Base-by-base conservation (phyloP, 2,888 invertebrate genomes). In the Automeris io region DNA sequence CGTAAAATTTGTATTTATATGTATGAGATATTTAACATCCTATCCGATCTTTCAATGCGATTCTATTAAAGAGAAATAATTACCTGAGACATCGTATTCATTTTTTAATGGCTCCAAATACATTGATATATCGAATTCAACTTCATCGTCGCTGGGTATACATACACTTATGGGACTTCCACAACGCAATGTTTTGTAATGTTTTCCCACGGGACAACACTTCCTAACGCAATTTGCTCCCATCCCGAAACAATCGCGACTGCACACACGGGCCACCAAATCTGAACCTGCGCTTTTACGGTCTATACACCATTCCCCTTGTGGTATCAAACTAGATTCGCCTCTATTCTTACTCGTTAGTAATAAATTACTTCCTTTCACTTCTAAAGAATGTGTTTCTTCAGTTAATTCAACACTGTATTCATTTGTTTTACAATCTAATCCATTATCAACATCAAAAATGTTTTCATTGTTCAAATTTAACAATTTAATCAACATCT, bases 131-230 rank as follows among this genome's bases (percentile, higher is more conserved):
- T 80, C 59, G 37, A 77, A 80, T 1, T 59, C 53, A 1, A 69
- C 47, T 5, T 59, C 59, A n/a, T 71, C 61, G 8, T 69, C 61
- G 39, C 68, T 70, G 0, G 70, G 66, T 3, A 67, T 62, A 51
- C 87, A 87, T 8, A n/a, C 48, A 51, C 83, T 83, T 0, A 41
- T 46, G 18, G 61, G 64, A 26, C 60, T 63, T 7, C 63, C 63
- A 46, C 85, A 83, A 6, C 54, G 54, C 8, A 59, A 47, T 3
- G 72, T 68, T 42, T 53, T 65, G 42, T 67, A 89, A 52, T 89
- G 87, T 26, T 88, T 54, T 8, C 89, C 89, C 18, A 87, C 69
- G 2, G 87, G 86, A 52, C 89, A 90, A 49, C 89, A 90, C 55
- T 89, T 89, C 39, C 75, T 79, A 3, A 89, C 45, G 47, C 88